A percentile compares a stretch with the other conserved stretches of the same genome.
Conservation (phyloP, 2,113 vertebrate genomes). For the Bos indicus region DNA sequence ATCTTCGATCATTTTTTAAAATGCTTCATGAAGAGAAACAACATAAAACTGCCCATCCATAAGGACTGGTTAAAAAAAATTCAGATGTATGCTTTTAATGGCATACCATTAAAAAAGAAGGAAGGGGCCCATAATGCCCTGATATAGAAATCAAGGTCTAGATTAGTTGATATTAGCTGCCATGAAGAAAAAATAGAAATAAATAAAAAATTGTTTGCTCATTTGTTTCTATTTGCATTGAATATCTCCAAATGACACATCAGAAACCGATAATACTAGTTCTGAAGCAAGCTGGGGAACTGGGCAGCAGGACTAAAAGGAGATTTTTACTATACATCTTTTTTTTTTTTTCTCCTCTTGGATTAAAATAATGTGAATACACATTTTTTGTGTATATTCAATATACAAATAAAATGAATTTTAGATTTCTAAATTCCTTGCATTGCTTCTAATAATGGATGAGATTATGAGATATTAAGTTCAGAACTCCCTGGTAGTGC, state of each 20-base stretch:
- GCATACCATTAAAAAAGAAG: not conserved
- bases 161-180: not conserved
- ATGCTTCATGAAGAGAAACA: not conserved
- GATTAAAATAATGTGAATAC: not conserved
- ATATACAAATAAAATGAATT: not conserved
- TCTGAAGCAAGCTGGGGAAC: not conserved
- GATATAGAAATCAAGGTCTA: not conserved
- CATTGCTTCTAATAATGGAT: not conserved
- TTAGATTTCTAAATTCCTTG: not conserved
- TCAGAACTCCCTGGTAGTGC: not conserved
- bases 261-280: not conserved
- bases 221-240: not conserved
- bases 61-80: not conserved
- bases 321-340: not conserved
- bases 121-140: not conserved
- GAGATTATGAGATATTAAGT: not conserved
- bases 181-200: not conserved
- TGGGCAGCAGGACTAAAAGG: not conserved
- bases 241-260: not conserved
- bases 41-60: not conserved
- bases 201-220: not conserved
- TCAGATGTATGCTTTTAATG: not conserved
- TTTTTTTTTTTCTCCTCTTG: not conserved
- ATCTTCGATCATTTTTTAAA: not conserved
- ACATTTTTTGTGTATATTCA: not conserved